phyloP scores from a whole-genome alignment of 2,888 invertebrate genomes.

The Diarsia dahlii region DNA sequence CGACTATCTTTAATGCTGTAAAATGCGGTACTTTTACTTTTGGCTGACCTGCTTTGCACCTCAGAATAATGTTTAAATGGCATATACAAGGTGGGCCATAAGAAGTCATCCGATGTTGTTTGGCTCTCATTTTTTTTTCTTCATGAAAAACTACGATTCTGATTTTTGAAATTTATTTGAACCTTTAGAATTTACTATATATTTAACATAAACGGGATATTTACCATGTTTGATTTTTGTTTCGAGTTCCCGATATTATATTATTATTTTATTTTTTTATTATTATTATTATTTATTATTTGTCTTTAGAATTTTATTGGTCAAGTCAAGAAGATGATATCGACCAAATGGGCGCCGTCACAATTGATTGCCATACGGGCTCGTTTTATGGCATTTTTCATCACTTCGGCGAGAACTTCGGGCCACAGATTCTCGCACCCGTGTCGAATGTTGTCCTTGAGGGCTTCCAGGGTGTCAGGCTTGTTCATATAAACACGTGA shows the following conservation, averaged over 20 bases:
- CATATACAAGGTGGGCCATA: too few species aligned
- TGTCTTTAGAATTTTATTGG: slow-evolving; percentile 4
- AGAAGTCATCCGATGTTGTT: too few species aligned
- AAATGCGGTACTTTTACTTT: background rate
- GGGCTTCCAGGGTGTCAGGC: background rate
- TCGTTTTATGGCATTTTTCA: too few species aligned
- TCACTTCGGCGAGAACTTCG: slow-evolving; percentile 3
- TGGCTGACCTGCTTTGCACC: background rate
- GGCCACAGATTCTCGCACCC: slow-evolving; percentile 4
- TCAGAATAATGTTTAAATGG: background rate
- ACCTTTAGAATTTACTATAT: slow-evolving; percentile 5
- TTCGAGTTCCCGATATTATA: too few species aligned
- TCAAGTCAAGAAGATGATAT: background rate
- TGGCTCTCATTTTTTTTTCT: too few species aligned
- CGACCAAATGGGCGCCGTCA: background rate
- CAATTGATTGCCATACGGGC: too few species aligned
- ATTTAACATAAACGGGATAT: too few species aligned
- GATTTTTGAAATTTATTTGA: background rate
- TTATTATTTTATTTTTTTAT: too few species aligned
- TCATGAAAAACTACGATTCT: too few species aligned
- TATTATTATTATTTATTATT: too few species aligned
- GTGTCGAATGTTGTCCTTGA: slow-evolving; percentile 6
- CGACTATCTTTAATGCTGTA: background rate
- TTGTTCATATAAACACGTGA: background rate
- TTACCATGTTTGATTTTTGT: too few species aligned